A percentile compares a stretch with the other conserved stretches of the same genome.
These are phyloP conservation scores for Pangasius larnaudii DNA, from an alignment of 2,797 vertebrate genomes.

Conservation along the genomic window DNA sequence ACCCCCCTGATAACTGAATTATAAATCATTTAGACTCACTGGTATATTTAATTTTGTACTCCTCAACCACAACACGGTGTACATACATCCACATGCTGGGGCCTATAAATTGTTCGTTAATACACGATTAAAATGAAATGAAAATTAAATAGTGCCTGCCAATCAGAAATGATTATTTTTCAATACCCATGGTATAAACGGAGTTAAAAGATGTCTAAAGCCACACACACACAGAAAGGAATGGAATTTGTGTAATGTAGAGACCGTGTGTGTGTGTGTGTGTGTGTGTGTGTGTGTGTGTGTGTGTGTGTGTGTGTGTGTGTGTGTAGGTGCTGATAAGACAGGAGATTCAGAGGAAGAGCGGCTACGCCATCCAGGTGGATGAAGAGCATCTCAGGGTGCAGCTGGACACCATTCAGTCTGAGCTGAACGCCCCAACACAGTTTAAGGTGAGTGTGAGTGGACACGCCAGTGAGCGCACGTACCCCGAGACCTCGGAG, in stretches of 20 bases:
- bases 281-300: no score
- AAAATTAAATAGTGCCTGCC: background rate
- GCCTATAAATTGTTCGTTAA: no score
- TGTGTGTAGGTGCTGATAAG: slow-evolving; percentile 89
- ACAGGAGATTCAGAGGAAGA: slow-evolving; percentile 97
- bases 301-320: background rate
- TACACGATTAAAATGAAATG: background rate
- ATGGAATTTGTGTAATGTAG: background rate
- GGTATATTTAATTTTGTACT: background rate
- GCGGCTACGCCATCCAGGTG: slow-evolving; percentile 95
- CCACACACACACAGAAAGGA: background rate
- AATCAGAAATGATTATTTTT: background rate
- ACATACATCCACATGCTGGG: no score
- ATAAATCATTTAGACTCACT: background rate
- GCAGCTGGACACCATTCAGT: slow-evolving; percentile 95
- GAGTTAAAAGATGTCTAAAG: background rate
- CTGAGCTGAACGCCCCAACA: slow-evolving; percentile 94
- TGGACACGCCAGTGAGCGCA: background rate
- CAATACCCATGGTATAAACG: background rate
- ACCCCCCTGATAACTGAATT: background rate
- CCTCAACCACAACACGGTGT: no score
- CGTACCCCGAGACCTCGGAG: background rate
- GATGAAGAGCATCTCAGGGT: slow-evolving; percentile 97
- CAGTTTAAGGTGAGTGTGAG: slow-evolving; percentile 88
- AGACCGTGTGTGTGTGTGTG: background rate